Evolutionary conservation across 2,113 vertebrate genomes (phyloP).

Genomic region (Heptranchias perlo): DNA sequence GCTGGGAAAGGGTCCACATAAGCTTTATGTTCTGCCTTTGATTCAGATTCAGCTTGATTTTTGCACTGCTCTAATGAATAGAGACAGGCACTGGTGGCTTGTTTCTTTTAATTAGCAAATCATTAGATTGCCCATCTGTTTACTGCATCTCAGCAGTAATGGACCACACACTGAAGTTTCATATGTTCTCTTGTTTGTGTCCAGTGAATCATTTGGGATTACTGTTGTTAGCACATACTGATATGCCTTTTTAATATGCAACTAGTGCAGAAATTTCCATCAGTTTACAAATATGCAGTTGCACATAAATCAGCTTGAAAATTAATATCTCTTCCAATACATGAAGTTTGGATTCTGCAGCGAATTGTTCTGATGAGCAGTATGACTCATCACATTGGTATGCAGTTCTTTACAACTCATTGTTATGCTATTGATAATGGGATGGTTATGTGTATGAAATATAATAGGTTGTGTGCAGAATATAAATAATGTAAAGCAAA

Average conservation of each 20-base stretch:
- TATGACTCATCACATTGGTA: background rate
- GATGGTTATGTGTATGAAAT: background rate
- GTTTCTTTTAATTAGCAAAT: constrained; percentile 35
- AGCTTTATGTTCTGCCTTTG: background rate
- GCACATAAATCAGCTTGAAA: background rate
- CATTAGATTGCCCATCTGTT: constrained; percentile 34
- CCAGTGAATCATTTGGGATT: background rate
- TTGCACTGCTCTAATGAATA: constrained; percentile 10
- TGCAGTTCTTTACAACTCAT: background rate
- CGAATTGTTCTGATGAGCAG: background rate
- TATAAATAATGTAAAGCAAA: background rate
- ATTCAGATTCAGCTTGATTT: background rate
- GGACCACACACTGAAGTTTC: background rate
- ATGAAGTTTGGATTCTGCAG: background rate
- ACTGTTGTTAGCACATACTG: background rate
- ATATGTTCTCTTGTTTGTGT: background rate
- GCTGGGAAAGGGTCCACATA: background rate
- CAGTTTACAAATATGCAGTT: background rate
- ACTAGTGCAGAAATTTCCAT: background rate
- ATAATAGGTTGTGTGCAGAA: background rate
- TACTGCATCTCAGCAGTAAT: constrained; percentile 20
- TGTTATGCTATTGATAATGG: background rate
- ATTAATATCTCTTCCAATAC: background rate
- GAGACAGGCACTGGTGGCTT: background rate
- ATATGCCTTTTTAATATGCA: background rate